Evolutionary conservation across 2,888 invertebrate species (phyloP).

Genomic region (Allacma fusca): DNA sequence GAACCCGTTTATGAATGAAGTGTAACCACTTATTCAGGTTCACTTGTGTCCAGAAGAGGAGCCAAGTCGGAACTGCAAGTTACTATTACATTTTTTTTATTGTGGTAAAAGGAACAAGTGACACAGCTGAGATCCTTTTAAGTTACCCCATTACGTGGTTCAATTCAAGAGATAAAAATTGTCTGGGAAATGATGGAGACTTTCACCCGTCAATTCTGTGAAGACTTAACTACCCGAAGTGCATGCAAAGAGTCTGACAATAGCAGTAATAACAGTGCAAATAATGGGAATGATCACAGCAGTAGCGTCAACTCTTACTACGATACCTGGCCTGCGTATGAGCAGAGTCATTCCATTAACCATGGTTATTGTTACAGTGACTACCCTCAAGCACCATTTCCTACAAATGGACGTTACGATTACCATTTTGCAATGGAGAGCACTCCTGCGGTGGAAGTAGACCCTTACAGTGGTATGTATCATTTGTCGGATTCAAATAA

Average conservation of each 20-base stretch:
- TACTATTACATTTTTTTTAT: too few species aligned
- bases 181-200: constrained; percentile 14
- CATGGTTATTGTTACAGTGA: neutral
- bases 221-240: neutral
- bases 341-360: neutral
- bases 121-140: too few species aligned
- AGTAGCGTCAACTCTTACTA: neutral
- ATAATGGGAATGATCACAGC: neutral
- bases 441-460: neutral
- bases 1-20: too few species aligned
- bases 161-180: too few species aligned
- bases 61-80: too few species aligned
- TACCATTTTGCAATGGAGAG: too few species aligned
- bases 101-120: too few species aligned
- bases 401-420: neutral
- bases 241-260: neutral
- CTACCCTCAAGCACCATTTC: constrained; percentile 3
- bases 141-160: too few species aligned
- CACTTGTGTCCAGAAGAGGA: too few species aligned
- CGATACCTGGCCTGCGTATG: constrained; percentile 33
- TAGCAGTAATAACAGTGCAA: neutral
- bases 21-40: too few species aligned
- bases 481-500: neutral
- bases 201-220: neutral
- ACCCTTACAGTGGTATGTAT: too few species aligned